Conservation (phyloP, 2,888 invertebrate species). For the Ectobius pallidus region DNA sequence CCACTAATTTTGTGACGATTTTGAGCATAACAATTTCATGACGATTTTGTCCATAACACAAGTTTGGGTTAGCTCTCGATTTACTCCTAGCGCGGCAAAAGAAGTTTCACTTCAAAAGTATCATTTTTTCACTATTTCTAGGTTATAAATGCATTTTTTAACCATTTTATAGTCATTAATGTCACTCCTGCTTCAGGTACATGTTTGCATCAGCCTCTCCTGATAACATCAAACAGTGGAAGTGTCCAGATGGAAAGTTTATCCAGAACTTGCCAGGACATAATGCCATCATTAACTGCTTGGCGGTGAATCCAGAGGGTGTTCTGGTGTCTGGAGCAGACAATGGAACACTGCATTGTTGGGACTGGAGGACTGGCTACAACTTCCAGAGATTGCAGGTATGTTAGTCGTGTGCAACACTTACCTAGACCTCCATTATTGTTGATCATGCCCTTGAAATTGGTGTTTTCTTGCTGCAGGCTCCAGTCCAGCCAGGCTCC, state of each 20-base stretch:
- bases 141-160: too few relatives aligned
- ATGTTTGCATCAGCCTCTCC: conserved; percentile 98
- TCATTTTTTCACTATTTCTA: too few relatives aligned
- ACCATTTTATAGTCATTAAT: too few relatives aligned
- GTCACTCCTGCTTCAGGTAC: conserved; percentile 69
- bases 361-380: conserved; percentile 99
- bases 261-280: conserved; percentile 97
- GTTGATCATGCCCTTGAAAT: too few relatives aligned
- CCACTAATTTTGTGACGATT: too few relatives aligned
- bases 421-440: background rate
- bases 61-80: too few relatives aligned
- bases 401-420: too few relatives aligned
- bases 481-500: conserved; percentile 97
- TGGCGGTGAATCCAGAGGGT: conserved; percentile 93
- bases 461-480: conserved; percentile 59
- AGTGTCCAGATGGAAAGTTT: conserved; percentile 96
- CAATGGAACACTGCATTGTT: conserved; percentile 95
- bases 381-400: conserved; percentile 94
- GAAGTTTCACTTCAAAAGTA: too few relatives aligned
- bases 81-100: too few relatives aligned
- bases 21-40: too few relatives aligned
- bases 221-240: conserved; percentile 99
- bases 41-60: too few relatives aligned
- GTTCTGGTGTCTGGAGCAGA: conserved; percentile 98
- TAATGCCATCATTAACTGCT: conserved; percentile 95